Conservation (phyloP, 1,140 invertebrate genomes). For the Melipona quadrifasciata region DNA sequence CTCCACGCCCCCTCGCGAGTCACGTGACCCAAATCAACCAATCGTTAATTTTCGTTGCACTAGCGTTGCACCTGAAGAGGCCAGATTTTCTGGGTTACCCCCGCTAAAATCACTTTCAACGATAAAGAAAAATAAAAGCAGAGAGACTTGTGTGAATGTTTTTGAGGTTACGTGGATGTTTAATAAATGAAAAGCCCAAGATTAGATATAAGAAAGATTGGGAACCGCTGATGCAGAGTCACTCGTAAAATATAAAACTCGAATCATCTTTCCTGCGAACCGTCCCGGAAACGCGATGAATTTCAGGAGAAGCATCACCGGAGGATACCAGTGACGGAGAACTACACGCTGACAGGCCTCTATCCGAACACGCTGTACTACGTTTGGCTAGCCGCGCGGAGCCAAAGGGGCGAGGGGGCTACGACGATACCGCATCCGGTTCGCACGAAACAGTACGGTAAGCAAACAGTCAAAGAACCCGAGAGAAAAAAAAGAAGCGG, state of each 20-base stretch:
- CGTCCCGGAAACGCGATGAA: background rate
- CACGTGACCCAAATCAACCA: no score
- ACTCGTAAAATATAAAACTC: background rate
- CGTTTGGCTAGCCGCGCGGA: slow-evolving; percentile 96
- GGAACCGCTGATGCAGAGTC: no score
- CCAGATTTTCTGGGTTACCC: no score
- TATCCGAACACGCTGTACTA: slow-evolving; percentile 98
- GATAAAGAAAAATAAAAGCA: no score
- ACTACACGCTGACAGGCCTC: slow-evolving; percentile 92
- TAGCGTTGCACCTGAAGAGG: no score
- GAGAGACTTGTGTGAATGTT: no score
- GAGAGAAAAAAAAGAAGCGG: slow-evolving; percentile 50
- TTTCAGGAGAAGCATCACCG: slow-evolving; percentile 85
- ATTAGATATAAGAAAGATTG: no score
- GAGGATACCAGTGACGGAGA: slow-evolving; percentile 90
- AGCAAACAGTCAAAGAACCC: slow-evolving; percentile 81
- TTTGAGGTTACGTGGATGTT: no score
- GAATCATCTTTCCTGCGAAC: background rate
- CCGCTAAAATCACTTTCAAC: no score
- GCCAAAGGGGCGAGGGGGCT: slow-evolving; percentile 95
- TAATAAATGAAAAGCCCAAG: no score
- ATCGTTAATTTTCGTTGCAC: no score
- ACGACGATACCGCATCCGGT: slow-evolving; percentile 96
- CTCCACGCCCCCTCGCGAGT: no score
- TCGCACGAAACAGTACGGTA: slow-evolving; percentile 98